phyloP scores from a whole-genome alignment of 2,888 invertebrate species.

The Encarsia formosa region DNA sequence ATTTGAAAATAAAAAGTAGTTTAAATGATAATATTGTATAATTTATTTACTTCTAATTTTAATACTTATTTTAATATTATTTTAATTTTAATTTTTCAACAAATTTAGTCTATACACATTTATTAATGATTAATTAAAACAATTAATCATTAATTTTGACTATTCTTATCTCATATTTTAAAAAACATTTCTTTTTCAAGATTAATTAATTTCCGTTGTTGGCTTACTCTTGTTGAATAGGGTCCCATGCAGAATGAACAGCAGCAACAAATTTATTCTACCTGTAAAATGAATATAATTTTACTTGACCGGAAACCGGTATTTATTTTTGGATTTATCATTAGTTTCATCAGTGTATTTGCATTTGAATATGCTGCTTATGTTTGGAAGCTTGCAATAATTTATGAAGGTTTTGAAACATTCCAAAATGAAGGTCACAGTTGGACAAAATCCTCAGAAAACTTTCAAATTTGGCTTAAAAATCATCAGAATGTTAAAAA shows the following conservation, averaged over 20 bases:
- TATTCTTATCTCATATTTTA: too few relatives aligned
- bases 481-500: conserved; percentile 28
- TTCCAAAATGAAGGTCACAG: conserved; percentile 17
- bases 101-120: too few relatives aligned
- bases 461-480: conserved; percentile 39
- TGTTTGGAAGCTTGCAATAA: conserved; percentile 11
- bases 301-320: conserved; percentile 29
- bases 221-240: too few relatives aligned
- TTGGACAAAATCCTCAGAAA: conserved; percentile 20
- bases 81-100: not conserved
- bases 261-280: too few relatives aligned
- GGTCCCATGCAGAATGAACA: too few relatives aligned
- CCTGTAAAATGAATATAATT: conserved; percentile 29
- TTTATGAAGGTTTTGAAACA: conserved; percentile 4
- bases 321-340: conserved; percentile 37
- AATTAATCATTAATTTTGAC: too few relatives aligned
- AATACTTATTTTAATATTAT: not conserved
- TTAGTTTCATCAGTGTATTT: conserved; percentile 35
- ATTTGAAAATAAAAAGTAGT: conserved; percentile 18
- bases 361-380: conserved; percentile 17
- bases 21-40: conserved; percentile 5
- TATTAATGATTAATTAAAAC: too few relatives aligned
- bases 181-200: too few relatives aligned
- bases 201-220: too few relatives aligned
- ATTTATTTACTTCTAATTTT: not conserved